These are phyloP conservation scores for Cheilosia scutellata DNA, from an alignment of 2,888 invertebrate genomes.

Conservation along the genomic window DNA sequence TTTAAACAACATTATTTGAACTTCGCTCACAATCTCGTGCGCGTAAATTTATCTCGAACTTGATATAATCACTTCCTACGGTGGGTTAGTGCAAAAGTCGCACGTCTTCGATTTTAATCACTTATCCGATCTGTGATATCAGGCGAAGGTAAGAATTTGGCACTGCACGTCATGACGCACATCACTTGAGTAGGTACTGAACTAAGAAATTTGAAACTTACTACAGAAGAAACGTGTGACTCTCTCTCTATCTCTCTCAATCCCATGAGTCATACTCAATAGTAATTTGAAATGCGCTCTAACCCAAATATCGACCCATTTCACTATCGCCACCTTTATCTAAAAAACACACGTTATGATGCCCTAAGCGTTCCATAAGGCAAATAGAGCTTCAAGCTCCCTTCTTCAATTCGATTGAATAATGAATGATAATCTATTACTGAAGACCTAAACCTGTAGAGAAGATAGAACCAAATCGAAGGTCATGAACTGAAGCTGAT, in stretches of 20 bases:
- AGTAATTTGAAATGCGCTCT: too few relatives aligned
- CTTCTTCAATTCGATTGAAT: slow-evolving; percentile 38
- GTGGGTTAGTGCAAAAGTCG: not conserved
- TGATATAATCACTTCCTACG: not conserved
- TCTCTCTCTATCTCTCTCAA: too few relatives aligned
- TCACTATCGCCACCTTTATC: not conserved
- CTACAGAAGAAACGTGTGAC: not conserved
- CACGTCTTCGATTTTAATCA: slow-evolving; percentile 18
- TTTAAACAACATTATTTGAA: too few relatives aligned
- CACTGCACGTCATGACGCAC: not conserved
- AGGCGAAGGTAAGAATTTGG: not conserved
- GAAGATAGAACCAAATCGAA: slow-evolving; percentile 4
- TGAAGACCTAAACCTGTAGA: not conserved
- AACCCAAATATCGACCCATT: too few relatives aligned
- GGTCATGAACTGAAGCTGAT: slow-evolving; percentile 5
- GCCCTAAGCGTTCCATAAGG: slow-evolving; percentile 23
- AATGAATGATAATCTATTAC: slow-evolving; percentile 55
- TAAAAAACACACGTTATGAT: slow-evolving; percentile 42
- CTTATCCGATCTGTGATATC: slow-evolving; percentile 13
- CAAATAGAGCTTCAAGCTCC: not conserved
- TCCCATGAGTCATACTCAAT: too few relatives aligned
- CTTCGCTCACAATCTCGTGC: not conserved
- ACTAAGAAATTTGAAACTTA: slow-evolving; percentile 8
- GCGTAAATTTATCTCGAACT: not conserved
- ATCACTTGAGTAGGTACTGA: not conserved